Conservation (phyloP, 2,888 invertebrate genomes). For the Megalurothrips usitatus region DNA sequence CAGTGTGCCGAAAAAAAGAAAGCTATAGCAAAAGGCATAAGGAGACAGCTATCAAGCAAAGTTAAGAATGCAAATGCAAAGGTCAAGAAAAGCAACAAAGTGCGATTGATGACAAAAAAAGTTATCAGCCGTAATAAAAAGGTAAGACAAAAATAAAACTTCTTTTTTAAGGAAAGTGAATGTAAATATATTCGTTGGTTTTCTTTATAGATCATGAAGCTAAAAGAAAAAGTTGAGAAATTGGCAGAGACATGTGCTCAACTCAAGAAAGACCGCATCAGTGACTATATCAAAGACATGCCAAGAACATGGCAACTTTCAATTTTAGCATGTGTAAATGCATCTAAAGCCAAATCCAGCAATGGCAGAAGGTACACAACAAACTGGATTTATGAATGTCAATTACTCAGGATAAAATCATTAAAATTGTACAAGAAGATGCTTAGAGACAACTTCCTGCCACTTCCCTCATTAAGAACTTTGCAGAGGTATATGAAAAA, state of each 20-base stretch:
- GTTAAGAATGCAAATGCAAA: neutral
- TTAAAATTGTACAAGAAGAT: neutral
- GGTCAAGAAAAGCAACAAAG: no score
- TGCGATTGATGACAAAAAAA: no score
- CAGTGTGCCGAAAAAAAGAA: neutral
- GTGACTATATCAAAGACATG: neutral
- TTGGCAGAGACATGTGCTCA: neutral
- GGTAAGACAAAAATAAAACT: neutral
- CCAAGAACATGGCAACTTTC: neutral
- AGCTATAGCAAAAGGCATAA: neutral
- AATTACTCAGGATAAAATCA: neutral
- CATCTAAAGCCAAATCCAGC: neutral
- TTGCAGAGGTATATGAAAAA: neutral
- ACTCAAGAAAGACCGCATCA: neutral
- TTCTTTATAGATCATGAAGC: neutral
- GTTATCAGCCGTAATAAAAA: neutral
- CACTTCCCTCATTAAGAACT: neutral
- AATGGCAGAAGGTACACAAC: neutral
- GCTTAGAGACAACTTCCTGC: neutral
- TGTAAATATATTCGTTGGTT: neutral
- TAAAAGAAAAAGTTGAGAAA: neutral
- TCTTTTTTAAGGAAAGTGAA: neutral
- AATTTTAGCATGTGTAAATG: neutral
- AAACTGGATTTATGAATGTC: neutral
- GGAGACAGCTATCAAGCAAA: neutral